Conservation (phyloP, 1,140 invertebrate species). For the Homarus americanus region DNA sequence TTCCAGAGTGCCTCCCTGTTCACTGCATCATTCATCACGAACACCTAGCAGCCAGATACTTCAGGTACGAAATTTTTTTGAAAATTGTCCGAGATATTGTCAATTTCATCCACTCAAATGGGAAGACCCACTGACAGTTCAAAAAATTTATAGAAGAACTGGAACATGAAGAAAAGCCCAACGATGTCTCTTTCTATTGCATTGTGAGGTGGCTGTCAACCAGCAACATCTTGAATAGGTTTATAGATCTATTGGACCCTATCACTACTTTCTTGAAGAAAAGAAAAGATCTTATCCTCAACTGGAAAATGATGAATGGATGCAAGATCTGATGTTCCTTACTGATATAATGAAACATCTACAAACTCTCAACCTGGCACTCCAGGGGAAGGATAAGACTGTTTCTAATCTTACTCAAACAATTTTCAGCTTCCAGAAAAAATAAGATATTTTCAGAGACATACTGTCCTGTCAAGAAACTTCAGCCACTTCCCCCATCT, state of each 20-base stretch:
- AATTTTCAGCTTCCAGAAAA: too few species aligned
- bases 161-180: conserved; percentile 29
- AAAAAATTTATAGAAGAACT: conserved; percentile 58
- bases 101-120: conserved; percentile 40
- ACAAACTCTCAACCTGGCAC: too few species aligned
- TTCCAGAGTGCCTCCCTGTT: conserved; percentile 41
- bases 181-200: conserved; percentile 50
- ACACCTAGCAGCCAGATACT: conserved; percentile 38
- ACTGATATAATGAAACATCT: too few species aligned
- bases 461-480: too few species aligned
- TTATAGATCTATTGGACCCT: conserved; percentile 66
- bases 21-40: conserved; percentile 48
- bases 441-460: too few species aligned
- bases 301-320: conserved; percentile 50
- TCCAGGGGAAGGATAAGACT: too few species aligned
- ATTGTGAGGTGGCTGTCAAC: conserved; percentile 66
- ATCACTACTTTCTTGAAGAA: conserved; percentile 56
- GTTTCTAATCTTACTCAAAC: too few species aligned
- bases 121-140: conserved; percentile 41
- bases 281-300: conserved; percentile 55
- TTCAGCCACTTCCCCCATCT: too few species aligned
- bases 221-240: conserved; percentile 64
- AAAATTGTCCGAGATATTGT: conserved; percentile 33
- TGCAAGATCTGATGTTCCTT: conserved; percentile 61
- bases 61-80: conserved; percentile 28